These are phyloP conservation scores for Sebastes diploproa DNA, from an alignment of 2,797 vertebrate genomes.

Conservation along the genomic window DNA sequence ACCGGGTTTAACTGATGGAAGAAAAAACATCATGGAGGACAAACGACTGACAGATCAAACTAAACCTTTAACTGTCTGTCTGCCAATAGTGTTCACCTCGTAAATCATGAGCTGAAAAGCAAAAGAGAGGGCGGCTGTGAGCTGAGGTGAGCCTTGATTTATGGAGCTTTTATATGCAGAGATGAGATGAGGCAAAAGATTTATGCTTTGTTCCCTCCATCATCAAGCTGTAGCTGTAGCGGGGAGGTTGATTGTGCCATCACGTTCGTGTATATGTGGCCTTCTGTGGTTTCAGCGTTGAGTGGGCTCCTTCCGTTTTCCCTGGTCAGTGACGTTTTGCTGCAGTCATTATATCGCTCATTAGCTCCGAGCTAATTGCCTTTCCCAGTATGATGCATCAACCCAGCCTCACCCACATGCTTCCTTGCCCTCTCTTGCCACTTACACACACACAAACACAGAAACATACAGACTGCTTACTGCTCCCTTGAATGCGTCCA, in stretches of 20 bases:
- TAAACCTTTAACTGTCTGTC: conserved; percentile 11
- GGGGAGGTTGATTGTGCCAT: conserved; percentile 5
- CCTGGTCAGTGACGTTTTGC: conserved; percentile 46
- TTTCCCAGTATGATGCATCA: conserved; percentile 41
- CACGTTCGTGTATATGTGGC: neutral
- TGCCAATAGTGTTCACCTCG: neutral
- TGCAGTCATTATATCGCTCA: conserved; percentile 70
- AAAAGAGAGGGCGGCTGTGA: conserved; percentile 11
- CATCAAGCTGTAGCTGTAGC: conserved; percentile 18
- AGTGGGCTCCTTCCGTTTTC: conserved; percentile 35
- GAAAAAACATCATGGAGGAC: neutral
- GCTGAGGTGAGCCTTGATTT: conserved; percentile 38
- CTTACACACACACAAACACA: neutral
- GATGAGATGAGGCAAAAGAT: conserved; percentile 47
- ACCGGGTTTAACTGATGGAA: neutral
- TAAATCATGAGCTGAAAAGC: conserved; percentile 34
- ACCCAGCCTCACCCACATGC: conserved; percentile 4
- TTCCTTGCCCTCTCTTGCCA: neutral
- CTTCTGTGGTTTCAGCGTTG: conserved; percentile 31
- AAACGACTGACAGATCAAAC: conserved; percentile 8
- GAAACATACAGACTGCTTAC: neutral
- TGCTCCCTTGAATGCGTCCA: neutral
- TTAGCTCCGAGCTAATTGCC: conserved; percentile 66
- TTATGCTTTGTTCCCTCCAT: conserved; percentile 36
- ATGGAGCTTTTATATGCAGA: conserved; percentile 46